Conservation (phyloP, 2,888 invertebrate species). For the Drosophila melanosoma region DNA sequence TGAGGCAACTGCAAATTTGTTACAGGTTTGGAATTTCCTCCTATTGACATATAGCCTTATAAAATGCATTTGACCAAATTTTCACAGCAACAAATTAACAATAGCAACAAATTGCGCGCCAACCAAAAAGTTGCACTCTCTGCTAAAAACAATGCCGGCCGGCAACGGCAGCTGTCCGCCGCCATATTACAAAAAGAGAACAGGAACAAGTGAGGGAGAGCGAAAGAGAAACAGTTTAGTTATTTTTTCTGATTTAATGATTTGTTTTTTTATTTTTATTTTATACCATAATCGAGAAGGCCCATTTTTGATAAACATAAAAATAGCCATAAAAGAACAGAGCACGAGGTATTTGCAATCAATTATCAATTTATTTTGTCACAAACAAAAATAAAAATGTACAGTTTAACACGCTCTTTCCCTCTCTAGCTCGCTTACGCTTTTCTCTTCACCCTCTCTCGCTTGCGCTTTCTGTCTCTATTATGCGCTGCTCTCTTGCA, state of each 20-base stretch:
- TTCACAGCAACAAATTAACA: conserved; percentile 32
- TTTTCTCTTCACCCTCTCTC: conserved; percentile 19
- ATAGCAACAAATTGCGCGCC: conserved; percentile 54
- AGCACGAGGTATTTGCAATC: conserved; percentile 44
- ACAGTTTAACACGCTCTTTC: conserved; percentile 63
- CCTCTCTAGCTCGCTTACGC: conserved; percentile 4
- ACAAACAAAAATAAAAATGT: conserved; percentile 72
- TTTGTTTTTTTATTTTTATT: conserved; percentile 6
- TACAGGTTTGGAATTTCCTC: conserved; percentile 15
- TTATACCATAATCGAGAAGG: conserved; percentile 36
- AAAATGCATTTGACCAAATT: conserved; percentile 37
- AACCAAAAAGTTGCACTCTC: conserved; percentile 53
- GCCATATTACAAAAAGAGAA: conserved; percentile 46
- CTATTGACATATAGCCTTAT: conserved; percentile 6
- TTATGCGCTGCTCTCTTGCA: conserved; percentile 29
- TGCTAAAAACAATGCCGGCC: conserved; percentile 72
- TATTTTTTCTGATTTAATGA: conserved; percentile 32
- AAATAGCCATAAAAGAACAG: conserved; percentile 13
- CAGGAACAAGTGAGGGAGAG: conserved; percentile 8
- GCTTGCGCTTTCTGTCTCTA: conserved; percentile 10
- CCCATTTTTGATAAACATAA: conserved; percentile 50
- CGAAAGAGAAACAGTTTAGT: conserved; percentile 48
- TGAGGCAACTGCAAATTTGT: conserved; percentile 19
- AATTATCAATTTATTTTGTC: conserved; percentile 71
- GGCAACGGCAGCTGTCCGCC: conserved; percentile 54